Percentiles rank a stretch among this genome's conserved stretches.
phyloP scores from a whole-genome alignment of 2,797 vertebrate species.

The Myotis pilosus region DNA sequence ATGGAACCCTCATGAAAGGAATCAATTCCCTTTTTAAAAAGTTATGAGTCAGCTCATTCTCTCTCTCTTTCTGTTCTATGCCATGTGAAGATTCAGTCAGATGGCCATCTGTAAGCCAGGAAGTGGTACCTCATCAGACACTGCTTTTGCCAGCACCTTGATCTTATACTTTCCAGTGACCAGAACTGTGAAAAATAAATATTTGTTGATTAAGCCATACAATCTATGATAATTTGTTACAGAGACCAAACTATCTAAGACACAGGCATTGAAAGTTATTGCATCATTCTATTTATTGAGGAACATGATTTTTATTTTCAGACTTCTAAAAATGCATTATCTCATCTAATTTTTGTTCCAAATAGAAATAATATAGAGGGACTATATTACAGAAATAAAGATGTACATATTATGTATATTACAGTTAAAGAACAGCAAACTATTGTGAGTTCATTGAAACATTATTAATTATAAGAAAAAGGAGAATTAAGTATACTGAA shows the following conservation, averaged over 20 bases:
- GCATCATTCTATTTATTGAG: neutral
- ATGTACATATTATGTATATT: neutral
- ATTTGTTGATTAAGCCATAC: neutral
- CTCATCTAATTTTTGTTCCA: neutral
- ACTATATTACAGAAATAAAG: neutral
- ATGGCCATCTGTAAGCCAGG: neutral
- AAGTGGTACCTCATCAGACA: neutral
- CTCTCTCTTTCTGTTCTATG: neutral
- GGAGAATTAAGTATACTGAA: neutral
- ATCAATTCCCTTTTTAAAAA: neutral
- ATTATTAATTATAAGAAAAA: neutral
- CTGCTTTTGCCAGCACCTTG: neutral
- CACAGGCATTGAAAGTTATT: neutral
- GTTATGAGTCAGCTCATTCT: neutral
- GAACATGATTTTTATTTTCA: neutral
- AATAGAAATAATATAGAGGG: neutral
- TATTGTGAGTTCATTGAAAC: neutral
- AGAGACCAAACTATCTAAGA: neutral
- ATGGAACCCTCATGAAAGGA: neutral
- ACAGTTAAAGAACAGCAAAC: neutral
- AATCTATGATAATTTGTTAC: neutral
- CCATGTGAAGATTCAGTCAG: neutral
- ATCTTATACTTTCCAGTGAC: neutral
- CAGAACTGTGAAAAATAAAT: neutral
- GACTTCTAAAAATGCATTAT: neutral